Evolutionary conservation across 2,888 invertebrate genomes (phyloP).

Genomic region (Tachina grossa): DNA sequence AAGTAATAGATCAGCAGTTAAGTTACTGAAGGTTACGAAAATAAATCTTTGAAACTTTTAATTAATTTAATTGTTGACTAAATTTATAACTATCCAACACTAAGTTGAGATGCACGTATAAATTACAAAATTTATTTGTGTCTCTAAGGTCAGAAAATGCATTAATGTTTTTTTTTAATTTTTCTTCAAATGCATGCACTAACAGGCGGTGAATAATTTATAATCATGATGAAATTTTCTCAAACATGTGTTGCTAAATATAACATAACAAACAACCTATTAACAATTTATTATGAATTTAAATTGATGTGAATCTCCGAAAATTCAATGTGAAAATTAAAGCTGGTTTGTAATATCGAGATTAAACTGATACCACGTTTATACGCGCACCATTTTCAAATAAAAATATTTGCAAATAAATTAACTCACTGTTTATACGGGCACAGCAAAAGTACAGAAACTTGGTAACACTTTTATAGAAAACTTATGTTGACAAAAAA

Average conservation of each 20-base stretch:
- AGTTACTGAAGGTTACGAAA: neutral
- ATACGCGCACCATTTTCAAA: too few species aligned
- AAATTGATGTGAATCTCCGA: neutral
- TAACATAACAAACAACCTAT: neutral
- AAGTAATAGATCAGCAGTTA: neutral
- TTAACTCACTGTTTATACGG: too few species aligned
- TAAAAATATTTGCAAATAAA: too few species aligned
- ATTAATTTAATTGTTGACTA: neutral
- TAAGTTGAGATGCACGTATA: too few species aligned
- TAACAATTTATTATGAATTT: neutral
- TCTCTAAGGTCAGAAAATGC: neutral
- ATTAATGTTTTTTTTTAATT: neutral
- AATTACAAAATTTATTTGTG: neutral
- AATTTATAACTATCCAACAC: neutral
- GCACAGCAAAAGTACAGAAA: too few species aligned
- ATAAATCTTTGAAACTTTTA: neutral
- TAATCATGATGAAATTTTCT: neutral
- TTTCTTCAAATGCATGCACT: neutral
- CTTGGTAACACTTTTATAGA: too few species aligned
- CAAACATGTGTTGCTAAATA: neutral
- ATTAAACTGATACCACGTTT: too few species aligned
- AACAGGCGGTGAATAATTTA: neutral
- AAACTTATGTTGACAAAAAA: too few species aligned
- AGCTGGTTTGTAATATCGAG: too few species aligned
- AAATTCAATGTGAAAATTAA: neutral